Evolutionary conservation across 2,113 vertebrate species (phyloP), one percentile per base, ranked within the genome.

Genomic region (Cavia porcellus): DNA sequence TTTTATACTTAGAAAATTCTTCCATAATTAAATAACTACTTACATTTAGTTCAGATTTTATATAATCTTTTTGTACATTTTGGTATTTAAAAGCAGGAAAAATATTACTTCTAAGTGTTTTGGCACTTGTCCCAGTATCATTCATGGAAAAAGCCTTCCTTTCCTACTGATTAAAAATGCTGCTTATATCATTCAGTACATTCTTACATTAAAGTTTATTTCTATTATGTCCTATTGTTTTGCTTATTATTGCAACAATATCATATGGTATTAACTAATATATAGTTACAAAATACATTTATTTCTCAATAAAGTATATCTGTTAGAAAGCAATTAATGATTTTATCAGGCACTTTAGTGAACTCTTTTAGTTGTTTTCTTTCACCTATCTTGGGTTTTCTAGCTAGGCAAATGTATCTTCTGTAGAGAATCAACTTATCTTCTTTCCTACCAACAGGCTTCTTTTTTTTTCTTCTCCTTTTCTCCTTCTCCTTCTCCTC

Each of bases 1-100:
- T 79, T 95, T 97, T 93, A 68, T 96, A 80, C 30, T 94, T 77
- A 77, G 45, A 95, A 92, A 93, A 92, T 70, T 75, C 13, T 83
- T 90, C 30, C 35, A 59, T 75, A 70, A 68, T 85, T 80, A 85
- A 52, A 93, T 84, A 90, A 66, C 82, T 90, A 38, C 72, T 94
- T 89, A 64, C 79, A 84, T 81, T 38, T 80, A 57, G 87, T 91
- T 92, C 66, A 94, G 17, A 6, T 89, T 77, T 90, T 95, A 1
- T 59, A 32, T 68, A 5, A 22, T 62, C 72, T 92, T 86, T 86
- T n/a, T 81, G 35, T 32, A 75, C 22, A 92, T 77, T 86, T 86
- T 55, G 17, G 14, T 66, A 28, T 83, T 83, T 97, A 83, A 94
- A 92, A 88, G 38, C 83, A 85, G 80, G 20, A 47, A 88, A 68